A percentile compares a stretch with the other conserved stretches of the same genome.
Evolutionary conservation across 23 tunicate genomes (phyloP).

Genomic region (Trididemnum nubilum): DNA sequence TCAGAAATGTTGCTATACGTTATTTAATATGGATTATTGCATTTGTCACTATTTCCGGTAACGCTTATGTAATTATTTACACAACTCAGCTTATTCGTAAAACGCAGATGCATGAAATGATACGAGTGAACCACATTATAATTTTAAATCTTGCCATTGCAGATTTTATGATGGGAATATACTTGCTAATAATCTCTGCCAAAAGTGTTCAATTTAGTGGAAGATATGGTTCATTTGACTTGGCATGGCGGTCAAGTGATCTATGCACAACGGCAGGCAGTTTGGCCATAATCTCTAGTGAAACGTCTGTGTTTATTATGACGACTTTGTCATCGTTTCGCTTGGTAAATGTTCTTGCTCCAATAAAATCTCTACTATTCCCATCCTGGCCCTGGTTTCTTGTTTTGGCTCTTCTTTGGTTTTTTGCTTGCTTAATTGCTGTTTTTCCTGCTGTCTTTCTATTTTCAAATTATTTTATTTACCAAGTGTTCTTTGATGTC

Average conservation of each 20-base stretch:
- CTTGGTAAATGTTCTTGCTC: background rate
- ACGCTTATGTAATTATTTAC: background rate
- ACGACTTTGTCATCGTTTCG: conserved; percentile 1
- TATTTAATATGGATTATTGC: conserved; percentile 11
- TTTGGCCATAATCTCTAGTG: conserved; percentile 28
- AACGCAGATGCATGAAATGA: background rate
- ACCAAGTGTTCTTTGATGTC: background rate
- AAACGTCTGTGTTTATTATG: conserved; percentile 36
- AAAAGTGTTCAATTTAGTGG: conserved; percentile 19
- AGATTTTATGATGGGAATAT: conserved; percentile 54
- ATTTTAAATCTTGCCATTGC: conserved; percentile 45
- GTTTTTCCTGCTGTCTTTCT: background rate
- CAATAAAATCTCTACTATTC: background rate
- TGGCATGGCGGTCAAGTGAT: conserved; percentile 20
- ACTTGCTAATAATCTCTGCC: conserved; percentile 23
- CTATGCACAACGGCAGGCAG: background rate
- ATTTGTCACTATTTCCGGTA: background rate
- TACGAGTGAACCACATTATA: background rate
- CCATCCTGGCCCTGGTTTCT: conserved; percentile 9
- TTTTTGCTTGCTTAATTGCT: background rate
- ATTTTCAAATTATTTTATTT: conserved; percentile 5
- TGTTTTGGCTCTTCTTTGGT: background rate
- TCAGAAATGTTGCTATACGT: background rate
- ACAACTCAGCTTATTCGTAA: background rate
- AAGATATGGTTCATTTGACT: conserved; percentile 18